Percentiles rank a stretch among this genome's conserved stretches.
These are phyloP conservation scores for Amphiduros pacificus DNA, from an alignment of 2,888 invertebrate species.

Conservation along the genomic window DNA sequence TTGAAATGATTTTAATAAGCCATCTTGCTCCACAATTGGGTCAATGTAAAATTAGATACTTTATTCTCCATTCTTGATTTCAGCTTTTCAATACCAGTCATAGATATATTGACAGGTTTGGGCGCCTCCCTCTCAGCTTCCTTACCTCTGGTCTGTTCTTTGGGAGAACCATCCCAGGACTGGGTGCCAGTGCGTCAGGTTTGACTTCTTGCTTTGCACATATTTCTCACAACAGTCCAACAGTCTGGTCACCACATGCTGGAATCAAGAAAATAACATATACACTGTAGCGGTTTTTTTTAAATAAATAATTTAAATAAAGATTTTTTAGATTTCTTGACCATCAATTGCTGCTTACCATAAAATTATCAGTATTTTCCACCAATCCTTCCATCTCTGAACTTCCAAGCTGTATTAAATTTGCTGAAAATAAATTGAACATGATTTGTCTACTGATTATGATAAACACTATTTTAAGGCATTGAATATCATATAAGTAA, in stretches of 20 bases:
- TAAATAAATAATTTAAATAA: not conserved
- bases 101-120: too few species aligned
- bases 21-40: too few species aligned
- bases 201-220: slow-evolving; percentile 83
- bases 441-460: too few species aligned
- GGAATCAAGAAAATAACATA: slow-evolving; percentile 37
- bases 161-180: slow-evolving; percentile 88
- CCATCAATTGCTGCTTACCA: slow-evolving; percentile 41
- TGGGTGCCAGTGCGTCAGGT: slow-evolving; percentile 96
- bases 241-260: slow-evolving; percentile 83
- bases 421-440: slow-evolving; percentile 46
- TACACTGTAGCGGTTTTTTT: not conserved
- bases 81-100: too few species aligned
- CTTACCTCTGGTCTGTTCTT: slow-evolving; percentile 52
- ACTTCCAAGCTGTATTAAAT: slow-evolving; percentile 56
- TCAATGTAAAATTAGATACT: too few species aligned
- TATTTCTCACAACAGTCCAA: slow-evolving; percentile 89
- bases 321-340: not conserved
- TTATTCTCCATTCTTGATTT: too few species aligned
- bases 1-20: too few species aligned
- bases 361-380: slow-evolving; percentile 53
- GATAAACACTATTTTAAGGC: too few species aligned
- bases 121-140: not conserved
- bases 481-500: too few species aligned
- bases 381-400: slow-evolving; percentile 58